Evolutionary conservation across 1,140 invertebrate genomes (phyloP).

Genomic region (Drusus annulatus): DNA sequence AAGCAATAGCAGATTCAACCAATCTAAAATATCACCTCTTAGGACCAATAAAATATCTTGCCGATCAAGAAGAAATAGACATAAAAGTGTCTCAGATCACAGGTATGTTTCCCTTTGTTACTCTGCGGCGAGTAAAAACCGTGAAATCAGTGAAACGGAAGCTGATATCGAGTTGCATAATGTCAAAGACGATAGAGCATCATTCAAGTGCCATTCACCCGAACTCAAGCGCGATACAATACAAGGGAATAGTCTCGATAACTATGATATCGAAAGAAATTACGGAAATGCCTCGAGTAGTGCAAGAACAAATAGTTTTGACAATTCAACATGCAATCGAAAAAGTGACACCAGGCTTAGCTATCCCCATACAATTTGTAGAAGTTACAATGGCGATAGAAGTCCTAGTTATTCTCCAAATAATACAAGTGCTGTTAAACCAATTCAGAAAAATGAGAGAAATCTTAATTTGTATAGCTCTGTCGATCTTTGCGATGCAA

Average conservation of each 20-base stretch:
- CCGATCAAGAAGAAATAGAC: constrained; percentile 11
- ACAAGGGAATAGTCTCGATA: background rate
- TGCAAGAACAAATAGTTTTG: background rate
- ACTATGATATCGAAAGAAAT: background rate
- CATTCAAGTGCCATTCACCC: background rate
- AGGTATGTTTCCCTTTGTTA: constrained; percentile 1
- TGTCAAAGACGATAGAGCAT: constrained; percentile 12
- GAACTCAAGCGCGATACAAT: background rate
- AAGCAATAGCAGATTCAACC: background rate
- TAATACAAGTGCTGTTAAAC: background rate
- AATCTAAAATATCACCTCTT: constrained; percentile 14
- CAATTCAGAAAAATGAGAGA: background rate
- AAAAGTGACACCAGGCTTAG: background rate
- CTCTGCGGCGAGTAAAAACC: background rate
- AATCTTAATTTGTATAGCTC: background rate
- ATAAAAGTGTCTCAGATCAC: constrained; percentile 17
- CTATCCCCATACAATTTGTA: constrained; percentile 3
- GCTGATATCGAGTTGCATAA: background rate
- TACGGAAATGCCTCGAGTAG: background rate
- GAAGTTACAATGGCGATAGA: background rate
- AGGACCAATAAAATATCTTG: background rate
- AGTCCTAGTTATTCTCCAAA: background rate
- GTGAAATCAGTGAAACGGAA: constrained; percentile 5
- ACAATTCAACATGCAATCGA: background rate
- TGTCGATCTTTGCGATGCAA: background rate